A percentile compares a stretch with the other conserved stretches of the same genome.
These are phyloP conservation scores for Pycnomerus fuliginosus DNA, from an alignment of 2,888 invertebrate species.

Conservation along the genomic window DNA sequence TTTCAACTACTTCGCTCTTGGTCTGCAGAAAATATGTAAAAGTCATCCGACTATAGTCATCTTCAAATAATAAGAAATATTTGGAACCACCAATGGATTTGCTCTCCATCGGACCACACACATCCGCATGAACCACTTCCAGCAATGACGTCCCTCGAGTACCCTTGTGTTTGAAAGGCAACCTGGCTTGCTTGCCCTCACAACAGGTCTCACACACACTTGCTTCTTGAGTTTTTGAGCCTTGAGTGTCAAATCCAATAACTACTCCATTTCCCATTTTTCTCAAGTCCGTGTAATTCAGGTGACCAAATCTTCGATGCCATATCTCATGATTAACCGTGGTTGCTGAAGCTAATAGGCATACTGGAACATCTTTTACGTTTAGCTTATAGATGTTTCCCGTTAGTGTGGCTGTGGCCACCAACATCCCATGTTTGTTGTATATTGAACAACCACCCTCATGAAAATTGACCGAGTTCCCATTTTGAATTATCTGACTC, in stretches of 20 bases:
- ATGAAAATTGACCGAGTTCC: slow-evolving; percentile 21
- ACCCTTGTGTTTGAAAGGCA: slow-evolving; percentile 26
- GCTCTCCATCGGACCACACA: slow-evolving; percentile 35
- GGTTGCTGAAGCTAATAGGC: not conserved
- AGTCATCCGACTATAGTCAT: slow-evolving; percentile 36
- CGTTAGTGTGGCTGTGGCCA: slow-evolving; percentile 21
- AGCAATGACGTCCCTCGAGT: slow-evolving; percentile 14
- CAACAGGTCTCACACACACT: slow-evolving; percentile 9
- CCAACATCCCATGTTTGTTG: slow-evolving; percentile 13
- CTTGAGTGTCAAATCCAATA: not conserved
- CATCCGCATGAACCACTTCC: slow-evolving; percentile 24
- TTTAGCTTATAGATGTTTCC: slow-evolving; percentile 26
- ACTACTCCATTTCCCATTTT: slow-evolving; percentile 6
- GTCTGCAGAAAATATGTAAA: slow-evolving; percentile 32
- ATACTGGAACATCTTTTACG: not conserved
- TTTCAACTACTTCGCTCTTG: slow-evolving; percentile 33
- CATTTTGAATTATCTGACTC: slow-evolving; percentile 27
- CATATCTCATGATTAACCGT: slow-evolving; percentile 2
- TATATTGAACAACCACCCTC: slow-evolving; percentile 20
- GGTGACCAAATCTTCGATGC: slow-evolving; percentile 19
- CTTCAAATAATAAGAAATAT: slow-evolving; percentile 40
- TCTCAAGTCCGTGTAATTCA: slow-evolving; percentile 10
- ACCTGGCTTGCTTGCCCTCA: slow-evolving; percentile 15
- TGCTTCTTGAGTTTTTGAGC: not conserved
- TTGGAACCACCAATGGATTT: slow-evolving; percentile 28